Conservation (phyloP, 2,797 vertebrate species). For the Mormyrops boulengeri region DNA sequence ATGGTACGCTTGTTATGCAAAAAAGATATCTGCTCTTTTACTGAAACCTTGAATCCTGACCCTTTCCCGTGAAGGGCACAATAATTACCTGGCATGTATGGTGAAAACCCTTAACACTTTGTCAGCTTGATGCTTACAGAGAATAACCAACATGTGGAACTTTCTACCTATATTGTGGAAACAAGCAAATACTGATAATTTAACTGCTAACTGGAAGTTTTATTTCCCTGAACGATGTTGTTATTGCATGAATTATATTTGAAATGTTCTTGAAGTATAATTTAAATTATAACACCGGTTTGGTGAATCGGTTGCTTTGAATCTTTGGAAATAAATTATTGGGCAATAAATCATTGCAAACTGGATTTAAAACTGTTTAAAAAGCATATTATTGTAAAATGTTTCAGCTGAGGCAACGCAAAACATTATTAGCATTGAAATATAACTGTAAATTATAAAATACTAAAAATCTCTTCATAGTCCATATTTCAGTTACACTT, state of each 20-base stretch:
- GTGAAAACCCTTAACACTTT: not conserved
- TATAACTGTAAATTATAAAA: not conserved
- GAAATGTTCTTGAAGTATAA: not conserved
- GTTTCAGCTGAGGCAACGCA: not conserved
- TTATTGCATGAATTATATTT: not conserved
- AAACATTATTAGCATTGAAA: not conserved
- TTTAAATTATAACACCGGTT: not conserved
- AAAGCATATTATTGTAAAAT: not conserved
- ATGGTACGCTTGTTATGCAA: slow-evolving; percentile 7
- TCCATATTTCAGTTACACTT: not conserved
- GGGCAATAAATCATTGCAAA: not conserved
- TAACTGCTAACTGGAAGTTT: not conserved
- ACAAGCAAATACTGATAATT: not conserved
- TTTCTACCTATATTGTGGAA: not conserved
- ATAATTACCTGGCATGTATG: not conserved
- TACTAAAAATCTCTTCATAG: not conserved
- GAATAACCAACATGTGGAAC: not conserved
- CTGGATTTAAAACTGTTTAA: not conserved
- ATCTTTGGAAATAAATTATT: not conserved
- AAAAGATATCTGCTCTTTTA: not conserved
- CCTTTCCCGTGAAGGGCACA: not conserved
- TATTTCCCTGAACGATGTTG: not conserved
- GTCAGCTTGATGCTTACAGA: not conserved
- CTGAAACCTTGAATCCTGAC: not conserved
- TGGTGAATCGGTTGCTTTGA: not conserved